These are phyloP conservation scores for Scomberomorus guttatus DNA, from an alignment of 2,797 vertebrate species.

Conservation along the genomic window DNA sequence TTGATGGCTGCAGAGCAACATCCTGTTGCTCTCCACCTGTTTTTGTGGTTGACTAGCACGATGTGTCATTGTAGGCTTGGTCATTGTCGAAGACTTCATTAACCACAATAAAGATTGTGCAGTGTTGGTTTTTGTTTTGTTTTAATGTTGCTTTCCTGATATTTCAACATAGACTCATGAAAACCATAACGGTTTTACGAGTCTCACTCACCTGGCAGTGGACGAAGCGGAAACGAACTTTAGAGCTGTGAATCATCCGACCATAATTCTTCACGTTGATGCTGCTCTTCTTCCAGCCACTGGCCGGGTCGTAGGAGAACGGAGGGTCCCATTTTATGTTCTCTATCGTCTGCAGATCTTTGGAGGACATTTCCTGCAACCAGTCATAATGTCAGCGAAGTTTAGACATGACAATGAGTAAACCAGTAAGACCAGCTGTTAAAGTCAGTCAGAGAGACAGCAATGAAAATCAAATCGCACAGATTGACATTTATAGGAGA, in stretches of 20 bases:
- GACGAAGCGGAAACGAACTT: constrained; percentile 93
- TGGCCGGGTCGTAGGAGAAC: constrained; percentile 85
- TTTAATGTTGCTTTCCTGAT: constrained; percentile 35
- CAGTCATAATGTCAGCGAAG: constrained; percentile 29
- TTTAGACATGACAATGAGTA: constrained; percentile 9
- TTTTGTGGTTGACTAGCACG: constrained; percentile 54
- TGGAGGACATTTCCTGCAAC: constrained; percentile 86
- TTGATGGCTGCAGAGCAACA: constrained; percentile 61
- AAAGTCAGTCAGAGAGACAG: neutral
- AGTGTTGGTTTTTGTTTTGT: constrained; percentile 49
- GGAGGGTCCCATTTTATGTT: constrained; percentile 92
- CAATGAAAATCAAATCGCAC: neutral
- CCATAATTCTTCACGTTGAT: constrained; percentile 93
- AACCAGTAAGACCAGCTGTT: constrained; percentile 21
- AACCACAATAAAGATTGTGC: constrained; percentile 34
- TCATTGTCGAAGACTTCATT: constrained; percentile 48
- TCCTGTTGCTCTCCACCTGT: constrained; percentile 70
- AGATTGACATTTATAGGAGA: neutral
- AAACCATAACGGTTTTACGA: too few species aligned
- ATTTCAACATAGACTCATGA: constrained; percentile 48
- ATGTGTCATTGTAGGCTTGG: constrained; percentile 62
- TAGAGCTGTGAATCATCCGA: constrained; percentile 94
- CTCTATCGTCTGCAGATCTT: constrained; percentile 86
- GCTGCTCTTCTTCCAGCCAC: constrained; percentile 92
- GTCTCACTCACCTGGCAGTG: constrained; percentile 94